Percentiles rank a stretch among this genome's conserved stretches.
phyloP scores from a whole-genome alignment of 2,888 invertebrate genomes.

The Aleiodes leptofemur region DNA sequence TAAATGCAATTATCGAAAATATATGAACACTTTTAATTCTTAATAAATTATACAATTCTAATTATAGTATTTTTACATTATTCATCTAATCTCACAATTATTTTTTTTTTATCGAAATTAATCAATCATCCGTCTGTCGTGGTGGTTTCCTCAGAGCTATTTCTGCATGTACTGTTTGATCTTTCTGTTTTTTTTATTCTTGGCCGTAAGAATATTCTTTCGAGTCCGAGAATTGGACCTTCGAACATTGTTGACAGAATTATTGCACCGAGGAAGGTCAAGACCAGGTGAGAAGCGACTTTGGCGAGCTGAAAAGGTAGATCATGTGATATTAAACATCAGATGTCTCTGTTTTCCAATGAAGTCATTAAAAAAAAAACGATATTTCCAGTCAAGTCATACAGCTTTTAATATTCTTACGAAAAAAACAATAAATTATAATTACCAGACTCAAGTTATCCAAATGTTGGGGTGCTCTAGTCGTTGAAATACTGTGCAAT shows the following conservation, averaged over 20 bases:
- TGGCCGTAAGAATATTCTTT: constrained; percentile 80
- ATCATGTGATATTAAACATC: constrained; percentile 1
- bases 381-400: too few relatives aligned
- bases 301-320: constrained; percentile 76
- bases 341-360: too few relatives aligned
- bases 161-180: not conserved
- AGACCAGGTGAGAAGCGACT: constrained; percentile 78
- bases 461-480: constrained; percentile 80
- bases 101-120: not conserved
- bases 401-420: too few relatives aligned
- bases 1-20: constrained; percentile 10
- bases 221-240: constrained; percentile 84
- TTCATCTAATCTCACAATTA: constrained; percentile 13
- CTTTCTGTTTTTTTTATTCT: constrained; percentile 15
- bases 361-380: too few relatives aligned
- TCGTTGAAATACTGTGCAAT: constrained; percentile 80
- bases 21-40: constrained; percentile 19
- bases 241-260: constrained; percentile 82
- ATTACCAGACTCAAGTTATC: constrained; percentile 81
- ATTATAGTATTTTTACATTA: not conserved
- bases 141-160: constrained; percentile 15
- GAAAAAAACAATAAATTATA: constrained; percentile 47
- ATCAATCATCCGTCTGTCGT: not conserved
- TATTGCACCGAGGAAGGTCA: constrained; percentile 81
- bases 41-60: constrained; percentile 34